phyloP scores from a whole-genome alignment of 2,797 vertebrate genomes.

The Erpetoichthys calabaricus region DNA sequence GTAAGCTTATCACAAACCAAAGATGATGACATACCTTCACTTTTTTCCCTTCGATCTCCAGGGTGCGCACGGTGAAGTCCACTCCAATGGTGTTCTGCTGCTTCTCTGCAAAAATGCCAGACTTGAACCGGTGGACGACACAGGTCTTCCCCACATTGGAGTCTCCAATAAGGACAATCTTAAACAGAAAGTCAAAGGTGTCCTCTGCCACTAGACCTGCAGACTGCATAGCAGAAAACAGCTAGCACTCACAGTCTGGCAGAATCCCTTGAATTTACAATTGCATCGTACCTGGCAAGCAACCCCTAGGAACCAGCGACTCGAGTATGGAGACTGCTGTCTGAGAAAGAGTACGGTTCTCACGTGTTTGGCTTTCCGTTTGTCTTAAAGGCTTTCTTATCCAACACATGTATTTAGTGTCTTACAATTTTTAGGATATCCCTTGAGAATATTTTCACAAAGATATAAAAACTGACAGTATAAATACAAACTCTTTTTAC shows the following conservation, averaged over 20 bases:
- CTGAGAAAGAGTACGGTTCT: too few species aligned
- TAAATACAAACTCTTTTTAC: too few species aligned
- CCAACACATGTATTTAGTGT: too few species aligned
- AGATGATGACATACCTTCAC: constrained; percentile 60
- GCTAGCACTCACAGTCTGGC: constrained; percentile 7
- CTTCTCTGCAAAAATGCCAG: constrained; percentile 65
- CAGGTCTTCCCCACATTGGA: constrained; percentile 91
- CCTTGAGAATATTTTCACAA: too few species aligned
- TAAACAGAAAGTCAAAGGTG: constrained; percentile 82
- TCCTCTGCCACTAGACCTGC: constrained; percentile 51
- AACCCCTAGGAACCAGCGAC: not conserved
- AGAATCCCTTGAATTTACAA: not conserved
- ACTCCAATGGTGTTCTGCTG: constrained; percentile 93
- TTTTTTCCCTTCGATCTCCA: constrained; percentile 77
- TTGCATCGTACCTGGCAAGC: constrained; percentile 1
- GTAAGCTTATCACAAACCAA: not conserved
- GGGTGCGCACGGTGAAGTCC: constrained; percentile 79
- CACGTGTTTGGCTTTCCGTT: too few species aligned
- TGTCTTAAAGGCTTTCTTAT: too few species aligned
- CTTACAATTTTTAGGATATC: too few species aligned
- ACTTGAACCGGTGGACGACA: constrained; percentile 82
- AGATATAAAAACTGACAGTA: too few species aligned
- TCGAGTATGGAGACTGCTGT: not conserved
- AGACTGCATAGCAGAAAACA: constrained; percentile 46
- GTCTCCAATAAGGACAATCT: constrained; percentile 88